A percentile compares a stretch with the other conserved stretches of the same genome.
phyloP scores from a whole-genome alignment of 2,113 vertebrate species.

The Pygathrix nemaeus region DNA sequence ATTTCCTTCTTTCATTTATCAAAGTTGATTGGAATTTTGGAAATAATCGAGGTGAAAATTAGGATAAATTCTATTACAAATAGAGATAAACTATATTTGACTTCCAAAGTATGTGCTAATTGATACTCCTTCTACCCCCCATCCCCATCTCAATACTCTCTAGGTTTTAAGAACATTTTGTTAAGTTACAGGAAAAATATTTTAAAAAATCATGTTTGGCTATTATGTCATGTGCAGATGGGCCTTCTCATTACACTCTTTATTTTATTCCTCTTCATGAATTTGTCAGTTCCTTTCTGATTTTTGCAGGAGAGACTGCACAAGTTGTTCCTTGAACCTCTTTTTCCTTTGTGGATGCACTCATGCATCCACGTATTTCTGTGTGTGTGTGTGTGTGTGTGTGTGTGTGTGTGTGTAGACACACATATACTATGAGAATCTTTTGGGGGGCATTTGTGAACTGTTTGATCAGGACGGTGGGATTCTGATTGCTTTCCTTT shows the following conservation, averaged over 20 bases:
- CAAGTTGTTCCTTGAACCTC: conserved; percentile 53
- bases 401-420: background rate
- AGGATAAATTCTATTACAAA: conserved; percentile 17
- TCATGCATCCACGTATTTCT: background rate
- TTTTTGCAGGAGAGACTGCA: conserved; percentile 49
- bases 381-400: background rate
- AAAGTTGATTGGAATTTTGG: conserved; percentile 41
- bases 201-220: conserved; percentile 69
- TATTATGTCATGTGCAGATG: conserved; percentile 76
- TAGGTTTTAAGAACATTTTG: conserved; percentile 72
- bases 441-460: conserved; percentile 3
- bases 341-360: background rate
- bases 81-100: conserved; percentile 46
- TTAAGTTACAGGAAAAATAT: conserved; percentile 67
- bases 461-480: conserved; percentile 28
- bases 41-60: conserved; percentile 54
- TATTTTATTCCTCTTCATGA: conserved; percentile 72
- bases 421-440: background rate
- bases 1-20: conserved; percentile 3
- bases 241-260: conserved; percentile 68
- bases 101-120: conserved; percentile 42
- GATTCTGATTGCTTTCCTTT: conserved; percentile 31
- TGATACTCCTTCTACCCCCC: background rate
- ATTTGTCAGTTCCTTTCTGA: conserved; percentile 54
- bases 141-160: conserved; percentile 22